These are phyloP conservation scores for Cryptus armator DNA, from an alignment of 2,888 invertebrate genomes.

Conservation along the genomic window DNA sequence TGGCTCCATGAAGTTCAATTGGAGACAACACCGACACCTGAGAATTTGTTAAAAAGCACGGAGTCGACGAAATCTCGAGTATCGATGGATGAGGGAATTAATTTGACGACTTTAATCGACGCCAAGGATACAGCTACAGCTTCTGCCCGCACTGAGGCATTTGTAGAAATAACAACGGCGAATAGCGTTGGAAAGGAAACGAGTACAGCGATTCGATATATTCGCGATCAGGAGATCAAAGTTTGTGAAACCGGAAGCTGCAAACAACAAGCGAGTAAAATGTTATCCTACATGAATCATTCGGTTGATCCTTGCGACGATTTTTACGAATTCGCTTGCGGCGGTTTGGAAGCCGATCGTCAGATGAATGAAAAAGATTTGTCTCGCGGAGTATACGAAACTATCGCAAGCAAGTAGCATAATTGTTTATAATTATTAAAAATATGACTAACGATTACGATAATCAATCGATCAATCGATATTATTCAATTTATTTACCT, in stretches of 20 bases:
- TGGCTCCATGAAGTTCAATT: slow-evolving; percentile 45
- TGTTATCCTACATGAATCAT: slow-evolving; percentile 79
- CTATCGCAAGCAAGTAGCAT: slow-evolving; percentile 72
- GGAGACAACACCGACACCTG: background rate
- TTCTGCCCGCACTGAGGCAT: background rate
- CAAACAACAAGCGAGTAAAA: slow-evolving; percentile 75
- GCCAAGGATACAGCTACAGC: background rate
- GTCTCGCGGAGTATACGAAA: slow-evolving; percentile 67
- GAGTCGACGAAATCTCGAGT: slow-evolving; percentile 5
- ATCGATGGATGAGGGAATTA: slow-evolving; percentile 7
- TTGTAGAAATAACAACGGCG: slow-evolving; percentile 4
- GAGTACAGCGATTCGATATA: background rate
- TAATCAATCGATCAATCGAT: background rate
- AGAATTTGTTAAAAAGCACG: slow-evolving; percentile 10
- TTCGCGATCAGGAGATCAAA: background rate
- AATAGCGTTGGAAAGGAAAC: background rate
- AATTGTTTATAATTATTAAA: background rate
- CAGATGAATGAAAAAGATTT: slow-evolving; percentile 70
- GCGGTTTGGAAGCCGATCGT: slow-evolving; percentile 76
- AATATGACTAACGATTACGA: background rate
- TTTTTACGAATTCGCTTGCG: slow-evolving; percentile 77
- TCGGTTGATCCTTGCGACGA: slow-evolving; percentile 78
- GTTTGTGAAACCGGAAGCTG: slow-evolving; percentile 72
- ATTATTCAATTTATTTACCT: background rate
- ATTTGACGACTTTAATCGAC: background rate